Percentiles rank a stretch among this genome's conserved stretches.
Conservation (phyloP, 2,113 vertebrate species). For the Physeter macrocephalus region DNA sequence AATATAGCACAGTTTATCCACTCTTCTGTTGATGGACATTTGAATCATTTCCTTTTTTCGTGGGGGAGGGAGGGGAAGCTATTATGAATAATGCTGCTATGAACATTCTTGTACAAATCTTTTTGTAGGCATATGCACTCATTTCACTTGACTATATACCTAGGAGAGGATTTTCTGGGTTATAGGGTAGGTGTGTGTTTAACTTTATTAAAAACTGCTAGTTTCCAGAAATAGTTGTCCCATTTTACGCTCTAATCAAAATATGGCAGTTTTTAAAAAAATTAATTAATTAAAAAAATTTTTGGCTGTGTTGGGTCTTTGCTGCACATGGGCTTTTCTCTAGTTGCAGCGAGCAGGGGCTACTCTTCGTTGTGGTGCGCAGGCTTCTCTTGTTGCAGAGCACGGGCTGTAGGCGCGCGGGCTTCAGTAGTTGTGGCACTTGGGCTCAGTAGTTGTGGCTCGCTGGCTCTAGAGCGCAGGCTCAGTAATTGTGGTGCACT, state of each 20-base stretch:
- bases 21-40: not conserved
- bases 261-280: not conserved
- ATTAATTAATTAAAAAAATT: too few relatives aligned
- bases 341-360: too few relatives aligned
- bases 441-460: too few relatives aligned
- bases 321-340: too few relatives aligned
- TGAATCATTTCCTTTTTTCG: not conserved
- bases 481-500: too few relatives aligned
- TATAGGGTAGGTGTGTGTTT: not conserved
- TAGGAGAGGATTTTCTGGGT: not conserved
- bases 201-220: not conserved
- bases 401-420: rapidly evolving
- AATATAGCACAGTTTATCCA: not conserved
- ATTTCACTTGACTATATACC: not conserved
- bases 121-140: not conserved
- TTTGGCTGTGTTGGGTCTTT: too few relatives aligned
- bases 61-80: not conserved
- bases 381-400: too few relatives aligned
- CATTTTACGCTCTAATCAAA: not conserved
- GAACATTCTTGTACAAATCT: not conserved
- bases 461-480: too few relatives aligned
- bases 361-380: too few relatives aligned
- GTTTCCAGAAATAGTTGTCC: not conserved
- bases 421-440: too few relatives aligned
- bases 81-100: not conserved